Base-by-base conservation (phyloP, 2,888 invertebrate species). In the Pseudococcus jackbeardsleyi region DNA sequence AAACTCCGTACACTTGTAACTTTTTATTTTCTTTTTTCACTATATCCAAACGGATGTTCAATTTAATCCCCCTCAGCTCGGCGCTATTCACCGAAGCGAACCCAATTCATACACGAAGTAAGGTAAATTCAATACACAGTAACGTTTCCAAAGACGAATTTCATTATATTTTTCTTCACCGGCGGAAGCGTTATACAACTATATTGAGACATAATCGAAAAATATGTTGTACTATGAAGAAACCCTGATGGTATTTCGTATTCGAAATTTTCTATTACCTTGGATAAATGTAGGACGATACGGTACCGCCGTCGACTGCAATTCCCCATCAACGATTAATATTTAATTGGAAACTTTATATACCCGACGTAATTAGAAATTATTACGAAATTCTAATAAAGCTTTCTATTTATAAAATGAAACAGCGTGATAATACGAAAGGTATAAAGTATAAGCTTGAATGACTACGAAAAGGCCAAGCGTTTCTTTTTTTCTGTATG, bases 11-110 rank as follows among this genome's bases (percentile, higher is more conserved):
- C 54, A 12, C 5, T 5, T 6, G 59, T 59, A 19, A 19, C 11
- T 59, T 59, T 59, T 59, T 33, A 33, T 59, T 59, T 59, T 8
- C 33, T 11, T 72, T 72, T 72, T 33, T 72, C 22, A 17, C 26
- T 22, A 22, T 64, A 22, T 64, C 33, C 26, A 26, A 72, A 72
- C 68, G 68, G 68, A 72, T 72, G 68, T 72, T 72, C 12, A 33
- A 72, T 72, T 72, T 72, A 26, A 33, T 72, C 33, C 26, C 26
- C 26, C 26, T 1, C 26, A 33, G 26, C 3, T 33, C 26, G 26
- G 26, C 26, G 26, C 59, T 59, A 5, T 59, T 59, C 19, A 8
- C 19, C 59, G 59, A 19, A 59, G 17, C 54, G 54, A 54, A 54
- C 5, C 54, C 64, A 12, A 64, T 22, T 64, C 64, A 19, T 22